Base-by-base conservation (phyloP, 2,888 invertebrate species). In the Conops quadrifasciatus region DNA sequence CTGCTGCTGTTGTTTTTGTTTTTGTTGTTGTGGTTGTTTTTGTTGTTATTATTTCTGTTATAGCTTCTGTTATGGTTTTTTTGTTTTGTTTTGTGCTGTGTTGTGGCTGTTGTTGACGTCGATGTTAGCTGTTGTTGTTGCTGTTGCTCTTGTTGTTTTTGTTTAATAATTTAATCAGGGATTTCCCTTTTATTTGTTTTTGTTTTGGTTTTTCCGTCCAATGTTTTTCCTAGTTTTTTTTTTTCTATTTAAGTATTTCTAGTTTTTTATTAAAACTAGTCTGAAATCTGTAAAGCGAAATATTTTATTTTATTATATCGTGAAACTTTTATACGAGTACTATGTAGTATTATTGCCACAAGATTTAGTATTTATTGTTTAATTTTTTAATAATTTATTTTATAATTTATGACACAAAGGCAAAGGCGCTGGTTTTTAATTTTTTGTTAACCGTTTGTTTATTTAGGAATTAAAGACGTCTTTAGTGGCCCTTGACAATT, bases 301-400 rank as follows among this genome's bases (percentile, higher is more conserved):
- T 30, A 68, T 49, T 68, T 51, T 62, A 51, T 15, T 16, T 36
- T 62, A 47, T 15, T 26, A 7, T 13, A n/a, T n/a, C n/a, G n/a
- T n/a, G n/a, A n/a, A n/a, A n/a, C n/a, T n/a, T n/a, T n/a, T n/a
- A n/a, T n/a, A n/a, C n/a, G n/a, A n/a, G n/a, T n/a, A n/a, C n/a
- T n/a, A n/a, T n/a, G n/a, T n/a, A n/a, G n/a, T n/a, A 51, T 53
- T 66, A 56, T 43, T 56, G 30, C 51, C 15, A 21, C 30, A 36
- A 64, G 47, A 64, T 47, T 66, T 66, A 19, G 26, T 58, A 28
- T 15, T 64, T 70, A 24, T 24, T 36, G 15, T 28, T 26, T 58
- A 28, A 13, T 21, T 53, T 21, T 56, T 51, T 53, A 63, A 30
- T 62, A 63, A 70, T 70, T 70, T 70, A 64, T 70, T 56, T 19